A percentile compares a stretch with the other conserved stretches of the same genome.
These are phyloP conservation scores for Planiliza haematocheilus DNA, from an alignment of 2,113 vertebrate genomes.

Conservation along the genomic window DNA sequence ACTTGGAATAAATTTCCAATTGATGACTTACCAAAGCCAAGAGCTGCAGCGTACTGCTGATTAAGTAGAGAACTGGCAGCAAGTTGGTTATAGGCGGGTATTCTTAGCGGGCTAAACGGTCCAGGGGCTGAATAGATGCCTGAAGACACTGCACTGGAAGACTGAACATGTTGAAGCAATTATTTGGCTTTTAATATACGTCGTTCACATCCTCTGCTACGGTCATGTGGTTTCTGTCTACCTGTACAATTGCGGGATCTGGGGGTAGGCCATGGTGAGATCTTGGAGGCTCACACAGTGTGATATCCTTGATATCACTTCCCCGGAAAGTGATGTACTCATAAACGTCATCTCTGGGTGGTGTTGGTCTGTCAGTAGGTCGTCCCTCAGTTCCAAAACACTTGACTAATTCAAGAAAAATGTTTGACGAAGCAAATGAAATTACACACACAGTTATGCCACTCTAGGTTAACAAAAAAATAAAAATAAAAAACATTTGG, in stretches of 20 bases:
- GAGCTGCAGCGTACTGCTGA: slow-evolving; percentile 92
- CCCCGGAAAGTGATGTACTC: slow-evolving; percentile 98
- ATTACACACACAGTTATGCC: not conserved
- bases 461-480: not conserved
- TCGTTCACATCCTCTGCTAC: no score
- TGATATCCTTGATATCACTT: slow-evolving; percentile 96
- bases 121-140: slow-evolving; percentile 86
- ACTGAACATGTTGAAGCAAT: slow-evolving; percentile 79
- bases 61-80: slow-evolving; percentile 91
- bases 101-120: slow-evolving; percentile 91
- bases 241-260: slow-evolving; percentile 97
- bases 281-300: slow-evolving; percentile 92
- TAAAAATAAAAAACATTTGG: not conserved
- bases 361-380: slow-evolving; percentile 91
- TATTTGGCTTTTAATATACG: not conserved
- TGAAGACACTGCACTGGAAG: slow-evolving; percentile 88
- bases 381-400: slow-evolving; percentile 97
- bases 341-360: slow-evolving; percentile 93
- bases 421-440: not conserved
- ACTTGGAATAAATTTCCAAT: not conserved
- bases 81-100: slow-evolving; percentile 91
- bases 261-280: slow-evolving; percentile 90
- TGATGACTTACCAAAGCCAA: slow-evolving; percentile 87
- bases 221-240: slow-evolving; percentile 47
- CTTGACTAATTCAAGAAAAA: slow-evolving; percentile 82